Percentiles rank a stretch among this genome's conserved stretches.
Evolutionary conservation across 2,888 invertebrate genomes (phyloP).

Genomic region (Hydrotaea diabolus): DNA sequence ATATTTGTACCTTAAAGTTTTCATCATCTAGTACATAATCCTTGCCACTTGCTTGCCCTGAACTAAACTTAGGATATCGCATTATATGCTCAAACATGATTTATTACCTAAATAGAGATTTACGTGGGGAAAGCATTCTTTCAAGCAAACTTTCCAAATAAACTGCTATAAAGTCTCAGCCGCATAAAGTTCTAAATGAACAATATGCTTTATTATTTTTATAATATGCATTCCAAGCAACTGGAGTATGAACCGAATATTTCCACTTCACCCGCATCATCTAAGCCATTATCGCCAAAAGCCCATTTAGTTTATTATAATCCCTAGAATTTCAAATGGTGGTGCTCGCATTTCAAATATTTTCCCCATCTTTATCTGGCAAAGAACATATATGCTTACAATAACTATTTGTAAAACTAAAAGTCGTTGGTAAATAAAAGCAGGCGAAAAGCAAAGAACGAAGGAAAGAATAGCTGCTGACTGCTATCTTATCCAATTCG

Average conservation of each 20-base stretch:
- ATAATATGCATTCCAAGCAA: slow-evolving; percentile 3
- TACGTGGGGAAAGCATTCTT: too few species aligned
- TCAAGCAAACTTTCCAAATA: too few species aligned
- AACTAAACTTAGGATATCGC: too few species aligned
- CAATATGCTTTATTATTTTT: slow-evolving; percentile 1
- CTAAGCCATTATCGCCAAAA: neutral
- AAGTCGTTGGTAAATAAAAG: slow-evolving; percentile 17
- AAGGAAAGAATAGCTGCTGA: neutral
- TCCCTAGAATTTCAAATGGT: slow-evolving; percentile 27
- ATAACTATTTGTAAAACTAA: slow-evolving; percentile 52
- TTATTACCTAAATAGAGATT: too few species aligned
- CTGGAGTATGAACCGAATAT: neutral
- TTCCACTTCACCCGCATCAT: neutral
- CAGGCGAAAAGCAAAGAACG: neutral
- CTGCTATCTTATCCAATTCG: slow-evolving; percentile 3
- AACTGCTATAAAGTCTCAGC: neutral
- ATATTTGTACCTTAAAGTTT: too few species aligned
- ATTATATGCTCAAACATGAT: too few species aligned
- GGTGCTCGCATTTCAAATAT: slow-evolving; percentile 1
- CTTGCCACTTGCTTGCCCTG: too few species aligned
- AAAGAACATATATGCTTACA: slow-evolving; percentile 41
- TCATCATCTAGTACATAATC: too few species aligned
- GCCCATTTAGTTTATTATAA: slow-evolving; percentile 12
- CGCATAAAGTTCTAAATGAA: neutral
- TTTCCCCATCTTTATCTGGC: slow-evolving; percentile 24